A percentile compares a stretch with the other conserved stretches of the same genome.
phyloP scores from a whole-genome alignment of 1,140 invertebrate genomes.

The Bombus pyrosoma region DNA sequence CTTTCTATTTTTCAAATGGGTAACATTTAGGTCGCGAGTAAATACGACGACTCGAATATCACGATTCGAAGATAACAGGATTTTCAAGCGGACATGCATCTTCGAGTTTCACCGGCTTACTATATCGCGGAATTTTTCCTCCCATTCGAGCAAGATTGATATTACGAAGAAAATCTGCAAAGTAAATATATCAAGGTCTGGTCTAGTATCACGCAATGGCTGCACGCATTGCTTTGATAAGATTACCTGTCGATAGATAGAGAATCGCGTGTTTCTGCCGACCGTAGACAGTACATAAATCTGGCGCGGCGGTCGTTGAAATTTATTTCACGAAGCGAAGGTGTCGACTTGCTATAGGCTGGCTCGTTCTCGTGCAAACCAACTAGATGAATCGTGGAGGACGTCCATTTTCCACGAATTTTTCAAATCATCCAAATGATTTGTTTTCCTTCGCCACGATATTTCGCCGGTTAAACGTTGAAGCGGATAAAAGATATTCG shows the following conservation, averaged over 20 bases:
- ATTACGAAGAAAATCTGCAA: slow-evolving; percentile 6
- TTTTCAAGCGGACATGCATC: not conserved
- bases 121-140: slow-evolving; percentile 9
- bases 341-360: not conserved
- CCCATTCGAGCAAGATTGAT: slow-evolving; percentile 10
- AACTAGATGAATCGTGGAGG: not conserved
- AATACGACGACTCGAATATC: not conserved
- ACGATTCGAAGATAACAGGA: not conserved
- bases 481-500: no score
- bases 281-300: slow-evolving; percentile 23
- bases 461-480: not conserved
- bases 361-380: not conserved
- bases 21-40: no score
- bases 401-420: not conserved
- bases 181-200: slow-evolving; percentile 27
- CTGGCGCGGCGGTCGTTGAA: slow-evolving; percentile 6
- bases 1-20: no score
- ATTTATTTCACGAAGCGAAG: slow-evolving; percentile 11
- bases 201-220: slow-evolving; percentile 5
- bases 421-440: not conserved
- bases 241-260: slow-evolving; percentile 43
- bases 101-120: not conserved
- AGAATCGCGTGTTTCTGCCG: slow-evolving; percentile 22
- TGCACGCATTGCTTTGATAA: slow-evolving; percentile 26
- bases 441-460: not conserved